Conservation (phyloP, 2,888 invertebrate species). For the Prosopocoilus inquinatus region DNA sequence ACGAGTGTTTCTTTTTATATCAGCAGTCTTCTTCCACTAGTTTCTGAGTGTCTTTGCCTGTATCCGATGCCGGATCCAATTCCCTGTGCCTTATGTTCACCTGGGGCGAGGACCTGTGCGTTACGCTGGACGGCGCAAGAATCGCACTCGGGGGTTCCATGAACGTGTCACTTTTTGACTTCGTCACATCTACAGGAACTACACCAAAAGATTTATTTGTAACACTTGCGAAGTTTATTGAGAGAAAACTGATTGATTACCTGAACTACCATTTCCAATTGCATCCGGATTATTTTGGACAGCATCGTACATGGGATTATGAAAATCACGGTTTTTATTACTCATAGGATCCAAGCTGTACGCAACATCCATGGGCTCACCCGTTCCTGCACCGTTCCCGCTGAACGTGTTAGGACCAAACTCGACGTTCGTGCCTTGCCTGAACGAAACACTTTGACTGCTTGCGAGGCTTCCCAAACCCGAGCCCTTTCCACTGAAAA, state of each 20-base stretch:
- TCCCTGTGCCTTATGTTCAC: constrained; percentile 71
- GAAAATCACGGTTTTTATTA: constrained; percentile 86
- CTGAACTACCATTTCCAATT: constrained; percentile 60
- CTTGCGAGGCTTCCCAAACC: constrained; percentile 77
- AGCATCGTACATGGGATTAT: constrained; percentile 98
- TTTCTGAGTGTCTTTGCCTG: constrained; percentile 88
- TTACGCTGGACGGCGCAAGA: constrained; percentile 78
- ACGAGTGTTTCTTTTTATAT: constrained; percentile 41
- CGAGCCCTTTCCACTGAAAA: constrained; percentile 72
- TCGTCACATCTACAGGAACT: constrained; percentile 70
- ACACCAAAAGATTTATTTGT: constrained; percentile 70
- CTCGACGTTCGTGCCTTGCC: constrained; percentile 91
- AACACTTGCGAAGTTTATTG: background rate
- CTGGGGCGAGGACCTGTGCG: constrained; percentile 74
- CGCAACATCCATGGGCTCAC: constrained; percentile 71
- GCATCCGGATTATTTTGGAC: constrained; percentile 64
- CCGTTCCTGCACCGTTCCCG: constrained; percentile 52
- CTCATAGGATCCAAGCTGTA: constrained; percentile 76
- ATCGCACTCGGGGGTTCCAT: constrained; percentile 69
- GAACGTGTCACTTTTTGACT: constrained; percentile 59
- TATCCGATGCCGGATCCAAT: constrained; percentile 82
- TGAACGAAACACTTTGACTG: constrained; percentile 88
- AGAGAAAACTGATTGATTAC: constrained; percentile 38
- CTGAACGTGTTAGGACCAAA: constrained; percentile 66
- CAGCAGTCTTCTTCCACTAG: constrained; percentile 86